Evolutionary conservation across 2,888 invertebrate species (phyloP).

Genomic region (Rutpela maculata): DNA sequence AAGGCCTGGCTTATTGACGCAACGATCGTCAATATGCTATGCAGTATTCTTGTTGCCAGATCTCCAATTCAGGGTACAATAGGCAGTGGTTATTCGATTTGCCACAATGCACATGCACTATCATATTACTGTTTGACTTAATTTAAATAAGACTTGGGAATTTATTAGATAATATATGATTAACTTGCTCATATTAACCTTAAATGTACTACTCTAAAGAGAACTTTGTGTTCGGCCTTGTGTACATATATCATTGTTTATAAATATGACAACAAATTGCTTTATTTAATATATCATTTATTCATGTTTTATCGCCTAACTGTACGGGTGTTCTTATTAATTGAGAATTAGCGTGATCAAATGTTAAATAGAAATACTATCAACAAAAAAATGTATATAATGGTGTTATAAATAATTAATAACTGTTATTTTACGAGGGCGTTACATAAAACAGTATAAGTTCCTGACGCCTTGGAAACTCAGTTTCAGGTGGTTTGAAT

Average conservation of each 20-base stretch:
- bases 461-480: background rate
- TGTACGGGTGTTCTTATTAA: constrained; percentile 46
- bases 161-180: too few species aligned
- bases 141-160: too few species aligned
- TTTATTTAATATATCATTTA: constrained; percentile 45
- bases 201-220: background rate
- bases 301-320: constrained; percentile 46
- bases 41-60: too few species aligned
- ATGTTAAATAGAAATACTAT: constrained; percentile 18
- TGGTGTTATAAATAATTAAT: constrained; percentile 24
- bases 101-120: too few species aligned
- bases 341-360: constrained; percentile 19
- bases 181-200: too few species aligned
- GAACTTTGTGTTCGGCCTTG: constrained; percentile 6
- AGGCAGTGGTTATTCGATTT: too few species aligned
- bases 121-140: too few species aligned
- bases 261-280: constrained; percentile 23
- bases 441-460: background rate
- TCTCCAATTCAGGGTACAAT: too few species aligned
- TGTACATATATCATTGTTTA: constrained; percentile 6
- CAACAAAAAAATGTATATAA: constrained; percentile 19
- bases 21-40: too few species aligned
- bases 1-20: too few species aligned
- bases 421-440: constrained; percentile 1
- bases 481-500: too few species aligned